Percentiles rank a stretch among this genome's conserved stretches.
Conservation (phyloP, 2,113 vertebrate species). For the Mus spicilegus region DNA sequence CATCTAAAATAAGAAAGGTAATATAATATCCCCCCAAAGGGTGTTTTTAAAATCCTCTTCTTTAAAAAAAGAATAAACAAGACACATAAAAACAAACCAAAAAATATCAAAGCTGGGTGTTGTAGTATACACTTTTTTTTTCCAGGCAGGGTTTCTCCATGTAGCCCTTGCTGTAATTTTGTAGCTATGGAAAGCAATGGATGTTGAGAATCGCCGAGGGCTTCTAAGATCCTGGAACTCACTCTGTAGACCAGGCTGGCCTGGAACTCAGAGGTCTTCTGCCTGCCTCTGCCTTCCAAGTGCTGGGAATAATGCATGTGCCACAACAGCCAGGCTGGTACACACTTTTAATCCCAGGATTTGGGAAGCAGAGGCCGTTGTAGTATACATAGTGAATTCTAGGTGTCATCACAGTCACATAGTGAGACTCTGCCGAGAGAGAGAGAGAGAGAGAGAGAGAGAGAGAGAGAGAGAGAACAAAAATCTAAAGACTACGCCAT, state of each 20-base stretch:
- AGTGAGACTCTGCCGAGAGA: not conserved
- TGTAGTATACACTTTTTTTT: not conserved
- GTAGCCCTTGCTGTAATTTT: too few species aligned
- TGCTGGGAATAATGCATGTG: too few species aligned
- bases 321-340: not conserved
- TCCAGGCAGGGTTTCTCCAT: too few species aligned
- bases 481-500: not conserved
- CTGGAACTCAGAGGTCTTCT: too few species aligned
- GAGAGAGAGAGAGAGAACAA: not conserved
- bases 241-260: too few species aligned
- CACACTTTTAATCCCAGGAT: not conserved
- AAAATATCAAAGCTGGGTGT: not conserved
- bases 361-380: not conserved
- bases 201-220: too few species aligned
- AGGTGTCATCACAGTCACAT: not conserved
- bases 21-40: constrained; percentile 33
- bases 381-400: not conserved
- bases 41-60: not conserved
- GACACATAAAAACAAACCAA: not conserved
- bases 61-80: not conserved
- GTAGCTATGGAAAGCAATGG: too few species aligned
- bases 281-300: too few species aligned
- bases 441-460: not conserved
- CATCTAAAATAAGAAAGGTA: constrained; percentile 23
- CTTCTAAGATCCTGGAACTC: too few species aligned